Conservation (phyloP, 2,113 vertebrate species). For the Stercorarius parasiticus region DNA sequence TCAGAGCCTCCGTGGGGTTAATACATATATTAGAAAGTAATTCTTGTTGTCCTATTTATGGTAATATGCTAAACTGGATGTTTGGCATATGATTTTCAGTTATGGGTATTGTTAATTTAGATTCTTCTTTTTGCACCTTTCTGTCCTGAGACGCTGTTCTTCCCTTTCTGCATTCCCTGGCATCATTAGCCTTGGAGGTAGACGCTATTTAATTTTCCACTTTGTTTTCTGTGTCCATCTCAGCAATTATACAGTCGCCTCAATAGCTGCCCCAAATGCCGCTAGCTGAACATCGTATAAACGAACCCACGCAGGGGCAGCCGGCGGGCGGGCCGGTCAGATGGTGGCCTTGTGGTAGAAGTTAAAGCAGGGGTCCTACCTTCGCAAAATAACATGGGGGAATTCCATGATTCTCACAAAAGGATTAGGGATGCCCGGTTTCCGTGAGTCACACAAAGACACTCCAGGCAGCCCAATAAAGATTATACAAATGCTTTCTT, state of each 20-base stretch:
- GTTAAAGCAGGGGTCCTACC: background rate
- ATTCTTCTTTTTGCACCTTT: background rate
- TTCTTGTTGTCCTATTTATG: background rate
- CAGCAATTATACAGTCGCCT: background rate
- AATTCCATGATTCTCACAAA: background rate
- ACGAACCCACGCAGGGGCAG: background rate
- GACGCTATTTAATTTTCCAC: background rate
- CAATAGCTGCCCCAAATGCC: background rate
- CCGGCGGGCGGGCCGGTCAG: background rate
- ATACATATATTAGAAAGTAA: background rate
- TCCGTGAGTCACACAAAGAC: background rate
- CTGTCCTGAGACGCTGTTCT: background rate
- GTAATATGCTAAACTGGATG: background rate
- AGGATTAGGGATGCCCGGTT: background rate
- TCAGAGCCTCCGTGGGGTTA: background rate
- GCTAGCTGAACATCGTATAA: background rate
- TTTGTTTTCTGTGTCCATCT: background rate
- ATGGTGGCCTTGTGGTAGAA: background rate
- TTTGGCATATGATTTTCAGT: background rate
- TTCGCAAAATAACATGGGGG: background rate
- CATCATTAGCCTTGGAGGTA: background rate
- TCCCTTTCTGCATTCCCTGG: background rate
- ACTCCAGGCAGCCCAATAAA: background rate
- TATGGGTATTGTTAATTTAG: background rate
- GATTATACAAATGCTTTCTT: background rate